Conservation (phyloP, 2,797 vertebrate species). For the Aldrovandia affinis region DNA sequence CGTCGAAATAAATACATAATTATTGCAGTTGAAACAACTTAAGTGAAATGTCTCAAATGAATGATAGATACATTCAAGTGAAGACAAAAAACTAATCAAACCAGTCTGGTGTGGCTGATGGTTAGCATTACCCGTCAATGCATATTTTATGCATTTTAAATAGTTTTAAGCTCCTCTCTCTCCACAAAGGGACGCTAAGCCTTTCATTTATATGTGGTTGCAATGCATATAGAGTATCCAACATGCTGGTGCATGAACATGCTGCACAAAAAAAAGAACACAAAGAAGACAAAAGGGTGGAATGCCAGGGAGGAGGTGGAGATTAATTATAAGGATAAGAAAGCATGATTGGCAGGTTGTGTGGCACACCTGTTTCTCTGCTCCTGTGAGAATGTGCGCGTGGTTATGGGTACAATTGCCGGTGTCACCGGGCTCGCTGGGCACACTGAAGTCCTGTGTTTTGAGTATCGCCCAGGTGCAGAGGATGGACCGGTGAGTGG, state of each 20-base stretch:
- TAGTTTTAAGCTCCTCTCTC: conserved; percentile 12
- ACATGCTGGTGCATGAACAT: not conserved
- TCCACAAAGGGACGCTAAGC: not conserved
- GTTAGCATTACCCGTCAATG: too few species aligned
- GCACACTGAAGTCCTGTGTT: not conserved
- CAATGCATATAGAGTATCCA: not conserved
- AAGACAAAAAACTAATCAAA: too few species aligned
- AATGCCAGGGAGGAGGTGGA: not conserved
- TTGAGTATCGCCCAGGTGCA: not conserved
- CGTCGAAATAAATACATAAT: not conserved
- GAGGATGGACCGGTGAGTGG: not conserved
- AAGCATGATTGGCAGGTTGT: not conserved
- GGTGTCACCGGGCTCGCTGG: not conserved
- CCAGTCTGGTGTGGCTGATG: too few species aligned
- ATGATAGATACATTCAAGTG: too few species aligned
- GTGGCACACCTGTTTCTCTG: not conserved
- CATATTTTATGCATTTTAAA: conserved; percentile 11
- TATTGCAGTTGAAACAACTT: too few species aligned
- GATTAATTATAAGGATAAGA: not conserved
- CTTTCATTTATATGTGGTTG: not conserved
- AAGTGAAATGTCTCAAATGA: too few species aligned
- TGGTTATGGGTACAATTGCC: not conserved
- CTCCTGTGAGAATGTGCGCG: not conserved
- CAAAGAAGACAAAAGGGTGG: not conserved
- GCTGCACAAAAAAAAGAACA: not conserved